A percentile compares a stretch with the other conserved stretches of the same genome.
Conservation (phyloP, 1,140 invertebrate genomes). For the Helicoverpa zea region DNA sequence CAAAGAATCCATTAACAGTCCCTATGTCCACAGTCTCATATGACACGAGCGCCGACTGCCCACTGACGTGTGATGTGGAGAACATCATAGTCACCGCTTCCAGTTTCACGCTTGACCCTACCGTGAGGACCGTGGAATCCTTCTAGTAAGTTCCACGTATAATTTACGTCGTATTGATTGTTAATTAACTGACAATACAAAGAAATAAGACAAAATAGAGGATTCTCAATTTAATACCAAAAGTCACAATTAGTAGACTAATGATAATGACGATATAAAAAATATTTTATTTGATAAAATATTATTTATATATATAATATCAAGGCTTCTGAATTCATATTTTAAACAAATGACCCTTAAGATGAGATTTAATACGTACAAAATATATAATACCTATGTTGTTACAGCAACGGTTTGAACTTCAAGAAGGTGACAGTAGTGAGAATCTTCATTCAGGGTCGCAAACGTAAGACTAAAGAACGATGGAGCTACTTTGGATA, state of each 20-base stretch:
- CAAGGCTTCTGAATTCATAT: too few relatives aligned
- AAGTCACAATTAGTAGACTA: too few relatives aligned
- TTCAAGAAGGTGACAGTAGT: slow-evolving; percentile 62
- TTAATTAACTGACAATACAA: too few relatives aligned
- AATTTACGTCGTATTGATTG: not conserved
- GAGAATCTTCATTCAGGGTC: slow-evolving; percentile 55
- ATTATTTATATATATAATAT: too few relatives aligned
- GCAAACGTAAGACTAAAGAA: slow-evolving; percentile 47
- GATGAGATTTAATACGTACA: too few relatives aligned
- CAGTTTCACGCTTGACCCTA: slow-evolving; percentile 45
- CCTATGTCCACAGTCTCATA: slow-evolving; percentile 56
- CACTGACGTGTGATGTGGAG: slow-evolving; percentile 60
- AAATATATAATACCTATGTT: not conserved
- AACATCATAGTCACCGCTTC: slow-evolving; percentile 18
- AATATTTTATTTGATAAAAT: too few relatives aligned
- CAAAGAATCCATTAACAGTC: too few relatives aligned
- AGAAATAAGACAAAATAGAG: too few relatives aligned
- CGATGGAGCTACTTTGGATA: slow-evolving; percentile 58
- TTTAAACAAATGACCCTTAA: too few relatives aligned
- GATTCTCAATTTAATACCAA: too few relatives aligned
- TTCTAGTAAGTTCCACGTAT: slow-evolving; percentile 66
- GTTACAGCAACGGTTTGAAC: slow-evolving; percentile 60
- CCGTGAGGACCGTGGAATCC: slow-evolving; percentile 50
- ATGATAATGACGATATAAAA: too few relatives aligned
- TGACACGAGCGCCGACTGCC: slow-evolving; percentile 56